These are phyloP conservation scores for Cloeon dipterum DNA, from an alignment of 2,888 invertebrate species.

Conservation along the genomic window DNA sequence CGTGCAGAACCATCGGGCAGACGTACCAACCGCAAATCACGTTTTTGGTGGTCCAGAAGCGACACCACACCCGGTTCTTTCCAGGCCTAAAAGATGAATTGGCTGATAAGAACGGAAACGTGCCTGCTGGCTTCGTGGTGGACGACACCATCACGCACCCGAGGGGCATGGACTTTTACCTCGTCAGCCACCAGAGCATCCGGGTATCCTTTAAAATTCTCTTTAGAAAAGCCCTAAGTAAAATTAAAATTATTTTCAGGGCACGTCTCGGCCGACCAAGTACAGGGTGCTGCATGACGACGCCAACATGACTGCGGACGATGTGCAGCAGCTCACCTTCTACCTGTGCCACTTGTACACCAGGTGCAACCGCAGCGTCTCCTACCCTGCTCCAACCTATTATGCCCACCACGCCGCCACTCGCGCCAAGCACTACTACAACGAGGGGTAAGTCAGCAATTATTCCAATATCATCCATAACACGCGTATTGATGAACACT, in stretches of 20 bases:
- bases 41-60: slow-evolving; percentile 86
- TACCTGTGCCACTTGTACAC: too few relatives aligned
- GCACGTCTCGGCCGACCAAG: too few relatives aligned
- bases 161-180: slow-evolving; percentile 67
- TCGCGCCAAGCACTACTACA: slow-evolving; percentile 28
- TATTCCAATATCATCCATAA: too few relatives aligned
- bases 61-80: slow-evolving; percentile 66
- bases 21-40: slow-evolving; percentile 54
- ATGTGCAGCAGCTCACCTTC: slow-evolving; percentile 52
- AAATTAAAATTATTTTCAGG: too few relatives aligned
- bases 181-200: slow-evolving; percentile 38
- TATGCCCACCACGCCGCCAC: slow-evolving; percentile 71
- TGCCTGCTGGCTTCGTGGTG: too few relatives aligned
- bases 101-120: slow-evolving; percentile 36
- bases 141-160: slow-evolving; percentile 67
- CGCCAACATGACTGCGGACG: slow-evolving; percentile 39
- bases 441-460: too few relatives aligned
- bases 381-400: too few relatives aligned
- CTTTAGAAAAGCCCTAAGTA: too few relatives aligned
- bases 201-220: too few relatives aligned
- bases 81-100: slow-evolving; percentile 24
- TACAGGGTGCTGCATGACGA: too few relatives aligned
- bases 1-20: slow-evolving; percentile 31
- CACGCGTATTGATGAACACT: too few relatives aligned
- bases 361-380: too few relatives aligned